Evolutionary conservation across 2,113 vertebrate genomes (phyloP).

Genomic region (Todiramphus saurophagus): DNA sequence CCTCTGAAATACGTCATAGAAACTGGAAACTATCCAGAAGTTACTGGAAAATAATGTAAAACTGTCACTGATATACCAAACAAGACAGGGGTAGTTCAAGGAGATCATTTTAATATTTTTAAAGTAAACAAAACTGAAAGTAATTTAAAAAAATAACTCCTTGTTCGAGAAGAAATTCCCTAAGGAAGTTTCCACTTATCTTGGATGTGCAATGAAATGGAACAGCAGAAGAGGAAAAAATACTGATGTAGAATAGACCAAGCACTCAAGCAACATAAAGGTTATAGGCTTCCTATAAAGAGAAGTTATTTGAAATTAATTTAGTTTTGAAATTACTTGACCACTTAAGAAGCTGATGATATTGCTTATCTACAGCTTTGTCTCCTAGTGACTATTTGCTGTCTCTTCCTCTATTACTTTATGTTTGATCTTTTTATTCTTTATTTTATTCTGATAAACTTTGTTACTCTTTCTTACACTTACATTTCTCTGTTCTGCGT

Average conservation of each 20-base stretch:
- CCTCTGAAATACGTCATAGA: not conserved
- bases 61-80: not conserved
- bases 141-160: not conserved
- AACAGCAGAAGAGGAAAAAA: not conserved
- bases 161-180: not conserved
- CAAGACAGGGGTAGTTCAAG: not conserved
- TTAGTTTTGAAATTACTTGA: not conserved
- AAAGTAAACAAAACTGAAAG: not conserved
- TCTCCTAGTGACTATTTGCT: not conserved
- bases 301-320: not conserved
- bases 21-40: not conserved
- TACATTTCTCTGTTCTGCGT: not conserved
- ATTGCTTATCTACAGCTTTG: not conserved
- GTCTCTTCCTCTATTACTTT: not conserved
- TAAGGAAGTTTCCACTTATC: not conserved
- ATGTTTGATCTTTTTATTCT: not conserved
- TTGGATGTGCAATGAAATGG: not conserved
- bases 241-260: not conserved
- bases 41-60: not conserved
- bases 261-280: not conserved
- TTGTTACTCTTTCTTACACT: not conserved
- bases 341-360: not conserved
- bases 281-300: not conserved
- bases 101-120: not conserved
- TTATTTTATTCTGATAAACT: not conserved